Percentiles rank a stretch among this genome's conserved stretches.
Evolutionary conservation across 35 echinoderm and acorn worm genomes (phyloP).

Genomic region (Heliocidaris tuberculata): DNA sequence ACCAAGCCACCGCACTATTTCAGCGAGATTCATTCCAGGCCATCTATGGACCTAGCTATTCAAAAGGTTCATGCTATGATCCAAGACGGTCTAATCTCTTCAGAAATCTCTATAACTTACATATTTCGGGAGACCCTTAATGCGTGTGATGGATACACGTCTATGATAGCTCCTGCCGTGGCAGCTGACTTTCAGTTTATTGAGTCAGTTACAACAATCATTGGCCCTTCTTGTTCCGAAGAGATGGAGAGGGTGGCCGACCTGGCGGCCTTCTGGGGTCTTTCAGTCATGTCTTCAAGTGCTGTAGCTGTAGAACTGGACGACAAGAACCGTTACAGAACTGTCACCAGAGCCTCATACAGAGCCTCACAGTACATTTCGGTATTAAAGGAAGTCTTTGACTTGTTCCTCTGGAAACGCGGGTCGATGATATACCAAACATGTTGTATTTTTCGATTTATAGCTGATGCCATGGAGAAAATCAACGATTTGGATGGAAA

Average conservation of each 20-base stretch:
- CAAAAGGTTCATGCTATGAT: background rate
- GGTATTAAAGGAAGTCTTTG: background rate
- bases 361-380: background rate
- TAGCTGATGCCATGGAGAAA: background rate
- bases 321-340: slow-evolving; percentile 47
- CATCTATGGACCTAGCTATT: background rate
- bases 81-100: background rate
- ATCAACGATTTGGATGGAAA: background rate
- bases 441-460: background rate
- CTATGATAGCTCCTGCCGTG: slow-evolving; percentile 18
- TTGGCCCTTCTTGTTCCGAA: slow-evolving; percentile 32
- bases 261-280: slow-evolving; percentile 41
- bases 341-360: background rate
- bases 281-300: slow-evolving; percentile 8
- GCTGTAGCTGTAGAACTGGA: slow-evolving; percentile 12
- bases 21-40: background rate
- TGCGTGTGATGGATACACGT: background rate
- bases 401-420: background rate
- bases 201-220: background rate
- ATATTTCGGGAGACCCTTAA: background rate
- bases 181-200: background rate
- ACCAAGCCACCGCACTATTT: background rate
- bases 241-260: slow-evolving; percentile 14
- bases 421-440: background rate
- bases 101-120: slow-evolving; percentile 25